These are phyloP conservation scores for Fregetta grallaria DNA, from an alignment of 2,113 vertebrate species.

Conservation along the genomic window DNA sequence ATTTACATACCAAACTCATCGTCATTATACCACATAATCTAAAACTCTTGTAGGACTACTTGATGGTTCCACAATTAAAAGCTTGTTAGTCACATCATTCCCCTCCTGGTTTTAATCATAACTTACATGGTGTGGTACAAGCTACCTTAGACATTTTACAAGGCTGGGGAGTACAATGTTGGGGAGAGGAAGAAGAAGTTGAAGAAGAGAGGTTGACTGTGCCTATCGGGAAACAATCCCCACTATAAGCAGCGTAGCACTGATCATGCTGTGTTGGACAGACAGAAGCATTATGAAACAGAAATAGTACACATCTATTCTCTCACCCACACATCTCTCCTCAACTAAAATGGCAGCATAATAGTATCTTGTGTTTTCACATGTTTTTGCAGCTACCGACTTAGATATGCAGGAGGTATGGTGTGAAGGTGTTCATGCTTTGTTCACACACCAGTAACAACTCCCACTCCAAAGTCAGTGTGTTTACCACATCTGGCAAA, in stretches of 20 bases:
- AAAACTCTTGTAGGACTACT: conserved; percentile 19
- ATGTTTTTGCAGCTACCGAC: not conserved
- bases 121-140: not conserved
- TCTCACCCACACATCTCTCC: not conserved
- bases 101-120: not conserved
- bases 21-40: not conserved
- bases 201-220: not conserved
- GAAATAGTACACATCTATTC: not conserved
- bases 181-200: not conserved
- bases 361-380: not conserved
- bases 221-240: not conserved
- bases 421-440: rapidly evolving
- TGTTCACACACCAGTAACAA: not conserved
- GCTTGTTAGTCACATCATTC: conserved; percentile 4
- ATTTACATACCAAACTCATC: conserved; percentile 22
- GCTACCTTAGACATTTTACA: not conserved
- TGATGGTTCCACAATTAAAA: conserved; percentile 33
- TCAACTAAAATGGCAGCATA: not conserved
- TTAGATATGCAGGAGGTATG: not conserved
- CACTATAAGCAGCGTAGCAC: not conserved
- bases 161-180: not conserved
- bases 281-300: not conserved
- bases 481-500: not conserved
- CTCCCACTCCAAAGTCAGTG: not conserved
- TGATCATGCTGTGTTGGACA: not conserved